Base-by-base conservation (phyloP, 2,888 invertebrate species). In the Sinotaia quadrata region DNA sequence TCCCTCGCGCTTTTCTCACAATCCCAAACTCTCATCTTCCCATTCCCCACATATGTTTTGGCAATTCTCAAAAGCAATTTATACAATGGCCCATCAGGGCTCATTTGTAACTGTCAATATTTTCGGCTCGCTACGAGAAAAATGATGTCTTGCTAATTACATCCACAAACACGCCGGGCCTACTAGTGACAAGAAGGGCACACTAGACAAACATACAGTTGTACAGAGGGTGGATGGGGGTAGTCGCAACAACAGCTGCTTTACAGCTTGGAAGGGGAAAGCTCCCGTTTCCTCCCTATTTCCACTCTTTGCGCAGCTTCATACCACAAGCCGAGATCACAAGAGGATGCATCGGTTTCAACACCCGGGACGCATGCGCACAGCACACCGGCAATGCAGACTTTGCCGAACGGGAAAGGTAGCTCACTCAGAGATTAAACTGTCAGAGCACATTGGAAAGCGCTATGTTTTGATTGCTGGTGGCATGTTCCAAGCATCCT, bases 71-170 rank as follows among this genome's bases (percentile, higher is more conserved):
- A 49, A 70, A 68, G 70, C 70, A 69, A 70, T 74, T 70, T 70
- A 74, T 70, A 74, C 70, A 68, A 68, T 61, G 67, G 67, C 56
- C 68, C 62, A 69, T 72, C 72, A 70, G 54, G 70, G 44, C 72
- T 72, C 74, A 67, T 74, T 74, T 74, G 68, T 65, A 59, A 66
- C 70, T 72, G 74, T 74, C 74, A 74, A 74, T 74, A 72, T 70
- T 72, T 67, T 54, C 54, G 61, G 68, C 59, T 31, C 61, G 74
- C 70, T 59, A 68, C 41, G 72, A 68, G 67, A 70, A 61, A 71
- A 72, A 65, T 57, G 67, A 71, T 72, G 71, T 67, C 63, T 61
- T 54, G 67, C 67, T 75, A 72, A 75, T 75, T 75, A 70, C 68
- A 51, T 58, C 68, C 44, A 59, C 67, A 71, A 71, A 71, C 71